A percentile compares a stretch with the other conserved stretches of the same genome.
Conservation (phyloP, 1,140 invertebrate species). For the Leucophenga varia region DNA sequence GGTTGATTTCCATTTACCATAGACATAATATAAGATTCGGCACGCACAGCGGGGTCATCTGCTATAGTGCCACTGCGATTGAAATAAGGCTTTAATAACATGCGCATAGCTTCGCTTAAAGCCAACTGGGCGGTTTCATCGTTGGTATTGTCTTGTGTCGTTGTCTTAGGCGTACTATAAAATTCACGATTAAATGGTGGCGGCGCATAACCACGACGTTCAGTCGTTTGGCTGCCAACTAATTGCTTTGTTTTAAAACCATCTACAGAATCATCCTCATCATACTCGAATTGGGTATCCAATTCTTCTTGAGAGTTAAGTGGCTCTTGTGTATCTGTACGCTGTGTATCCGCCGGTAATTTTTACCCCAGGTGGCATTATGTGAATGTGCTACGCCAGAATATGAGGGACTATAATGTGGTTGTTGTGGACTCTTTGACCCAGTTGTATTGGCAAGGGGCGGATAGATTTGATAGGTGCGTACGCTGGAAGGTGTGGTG, state of each 20-base stretch:
- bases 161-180: conserved; percentile 15
- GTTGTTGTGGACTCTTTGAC: conserved; percentile 15
- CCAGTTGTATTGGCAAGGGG: conserved; percentile 13
- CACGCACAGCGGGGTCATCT: conserved; percentile 15
- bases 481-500: conserved; percentile 11
- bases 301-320: no score
- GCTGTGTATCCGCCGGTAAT: conserved; percentile 15
- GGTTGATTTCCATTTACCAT: conserved; percentile 25
- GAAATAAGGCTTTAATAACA: conserved; percentile 46
- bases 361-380: conserved; percentile 36
- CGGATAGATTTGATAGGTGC: conserved; percentile 34
- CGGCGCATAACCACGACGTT: conserved; percentile 4
- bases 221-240: background rate
- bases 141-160: background rate
- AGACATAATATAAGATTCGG: conserved; percentile 25
- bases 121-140: conserved; percentile 14
- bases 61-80: conserved; percentile 39
- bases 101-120: conserved; percentile 36
- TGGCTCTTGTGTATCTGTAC: conserved; percentile 1
- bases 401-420: conserved; percentile 48
- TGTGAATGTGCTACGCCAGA: conserved; percentile 41
- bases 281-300: conserved; percentile 12
- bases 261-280: conserved; percentile 15
- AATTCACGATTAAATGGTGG: conserved; percentile 35
- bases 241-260: conserved; percentile 12